Conservation (phyloP, 1,140 invertebrate species). For the Caligus rogercresseyi region DNA sequence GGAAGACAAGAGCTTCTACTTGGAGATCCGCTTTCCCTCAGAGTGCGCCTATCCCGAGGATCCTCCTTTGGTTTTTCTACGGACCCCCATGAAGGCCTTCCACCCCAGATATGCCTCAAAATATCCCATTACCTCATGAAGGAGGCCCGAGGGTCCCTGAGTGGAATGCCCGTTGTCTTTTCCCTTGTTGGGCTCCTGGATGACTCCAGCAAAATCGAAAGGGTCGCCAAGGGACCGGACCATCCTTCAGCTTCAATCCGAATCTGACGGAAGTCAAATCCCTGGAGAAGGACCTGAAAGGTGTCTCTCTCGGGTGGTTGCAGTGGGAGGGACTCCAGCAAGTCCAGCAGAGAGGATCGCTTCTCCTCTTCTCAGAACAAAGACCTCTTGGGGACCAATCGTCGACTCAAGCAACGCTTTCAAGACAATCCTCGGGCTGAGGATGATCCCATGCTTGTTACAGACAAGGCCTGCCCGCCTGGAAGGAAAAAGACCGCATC, state of each 20-base stretch:
- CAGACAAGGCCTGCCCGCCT: background rate
- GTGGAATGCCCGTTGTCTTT: slow-evolving; percentile 8
- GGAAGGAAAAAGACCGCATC: background rate
- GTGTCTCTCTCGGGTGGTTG: background rate
- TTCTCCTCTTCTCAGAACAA: background rate
- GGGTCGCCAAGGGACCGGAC: background rate
- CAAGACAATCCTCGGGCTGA: background rate
- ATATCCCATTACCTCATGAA: slow-evolving; percentile 6
- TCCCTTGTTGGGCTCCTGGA: background rate
- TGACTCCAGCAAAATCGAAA: background rate
- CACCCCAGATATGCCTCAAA: background rate
- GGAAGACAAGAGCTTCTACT: background rate
- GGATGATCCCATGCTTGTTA: background rate
- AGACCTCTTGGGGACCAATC: too few species aligned
- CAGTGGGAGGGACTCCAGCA: background rate
- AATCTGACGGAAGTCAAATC: background rate
- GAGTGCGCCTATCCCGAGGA: slow-evolving; percentile 7
- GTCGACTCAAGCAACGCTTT: background rate
- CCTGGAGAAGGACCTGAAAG: background rate
- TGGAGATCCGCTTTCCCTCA: slow-evolving; percentile 18
- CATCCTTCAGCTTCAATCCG: slow-evolving; percentile 1
- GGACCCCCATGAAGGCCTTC: background rate
- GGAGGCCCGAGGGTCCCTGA: background rate
- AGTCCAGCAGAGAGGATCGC: background rate
- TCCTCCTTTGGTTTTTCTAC: background rate